Evolutionary conservation across 2,888 invertebrate genomes (phyloP).

Genomic region (Aphodius sticticus): DNA sequence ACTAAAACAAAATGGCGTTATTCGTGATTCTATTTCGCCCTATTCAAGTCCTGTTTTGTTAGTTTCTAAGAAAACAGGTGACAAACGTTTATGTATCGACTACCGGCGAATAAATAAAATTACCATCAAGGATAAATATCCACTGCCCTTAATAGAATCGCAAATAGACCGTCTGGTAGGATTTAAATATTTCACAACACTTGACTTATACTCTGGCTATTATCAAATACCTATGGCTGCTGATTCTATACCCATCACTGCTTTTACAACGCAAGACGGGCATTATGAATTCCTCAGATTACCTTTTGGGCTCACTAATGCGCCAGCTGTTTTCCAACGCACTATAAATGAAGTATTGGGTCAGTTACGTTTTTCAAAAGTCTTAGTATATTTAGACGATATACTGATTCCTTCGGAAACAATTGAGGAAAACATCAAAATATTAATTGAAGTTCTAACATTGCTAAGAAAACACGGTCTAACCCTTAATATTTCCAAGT

Average conservation of each 20-base stretch:
- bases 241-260: constrained; percentile 24
- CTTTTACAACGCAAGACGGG: constrained; percentile 1
- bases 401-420: no score
- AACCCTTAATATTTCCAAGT: constrained; percentile 49
- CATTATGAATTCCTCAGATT: constrained; percentile 25
- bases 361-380: constrained; percentile 19
- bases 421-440: no score
- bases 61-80: constrained; percentile 45
- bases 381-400: constrained; percentile 25
- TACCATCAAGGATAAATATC: constrained; percentile 49
- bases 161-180: constrained; percentile 45
- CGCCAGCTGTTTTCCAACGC: constrained; percentile 26
- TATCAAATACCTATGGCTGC: constrained; percentile 28
- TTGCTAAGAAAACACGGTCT: constrained; percentile 44
- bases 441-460: constrained; percentile 38
- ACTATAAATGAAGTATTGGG: constrained; percentile 23
- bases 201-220: constrained; percentile 45
- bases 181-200: constrained; percentile 44
- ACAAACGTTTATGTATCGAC: constrained; percentile 45
- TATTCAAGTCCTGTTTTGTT: constrained; percentile 41
- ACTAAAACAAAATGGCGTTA: neutral
- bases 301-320: constrained; percentile 26
- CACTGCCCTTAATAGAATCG: constrained; percentile 49
- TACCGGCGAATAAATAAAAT: constrained; percentile 48
- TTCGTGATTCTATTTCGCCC: constrained; percentile 44